Percentiles rank a stretch among this genome's conserved stretches.
Conservation (phyloP, 2,113 vertebrate species). For the Rhabdornis inornatus region DNA sequence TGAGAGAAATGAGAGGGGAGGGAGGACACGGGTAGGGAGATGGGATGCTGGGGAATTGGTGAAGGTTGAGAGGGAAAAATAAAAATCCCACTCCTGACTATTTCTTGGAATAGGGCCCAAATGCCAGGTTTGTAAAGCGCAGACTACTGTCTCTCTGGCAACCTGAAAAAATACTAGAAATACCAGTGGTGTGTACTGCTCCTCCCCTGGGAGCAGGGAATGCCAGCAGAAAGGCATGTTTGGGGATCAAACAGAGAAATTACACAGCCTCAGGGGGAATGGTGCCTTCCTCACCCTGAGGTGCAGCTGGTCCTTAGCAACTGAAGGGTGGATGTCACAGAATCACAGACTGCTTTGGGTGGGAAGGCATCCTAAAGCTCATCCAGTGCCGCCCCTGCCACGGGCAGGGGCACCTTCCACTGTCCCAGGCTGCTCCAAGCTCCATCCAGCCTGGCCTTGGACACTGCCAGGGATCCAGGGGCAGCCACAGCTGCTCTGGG, state of each 20-base stretch:
- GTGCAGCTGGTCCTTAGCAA: not conserved
- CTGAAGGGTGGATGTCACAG: not conserved
- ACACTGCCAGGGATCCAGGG: not conserved
- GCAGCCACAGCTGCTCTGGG: not conserved
- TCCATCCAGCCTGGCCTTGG: not conserved
- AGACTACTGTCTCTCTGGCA: not conserved
- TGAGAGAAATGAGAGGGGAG: not conserved
- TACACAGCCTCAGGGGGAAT: not conserved
- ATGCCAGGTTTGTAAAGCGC: not conserved
- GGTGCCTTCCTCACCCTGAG: not conserved
- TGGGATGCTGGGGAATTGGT: not conserved
- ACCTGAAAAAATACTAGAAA: not conserved
- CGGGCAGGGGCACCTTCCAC: not conserved
- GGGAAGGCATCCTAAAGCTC: not conserved
- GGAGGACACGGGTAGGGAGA: not conserved
- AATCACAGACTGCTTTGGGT: not conserved
- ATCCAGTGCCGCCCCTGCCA: not conserved
- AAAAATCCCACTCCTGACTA: not conserved
- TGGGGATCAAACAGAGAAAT: not conserved
- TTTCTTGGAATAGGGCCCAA: not conserved
- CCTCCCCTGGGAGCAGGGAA: not conserved
- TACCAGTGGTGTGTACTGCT: not conserved
- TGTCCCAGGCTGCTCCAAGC: not conserved
- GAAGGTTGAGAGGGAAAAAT: not conserved
- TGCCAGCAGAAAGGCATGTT: not conserved